phyloP scores from a whole-genome alignment of 2,797 vertebrate genomes.

The Tolypeutes matacus region DNA sequence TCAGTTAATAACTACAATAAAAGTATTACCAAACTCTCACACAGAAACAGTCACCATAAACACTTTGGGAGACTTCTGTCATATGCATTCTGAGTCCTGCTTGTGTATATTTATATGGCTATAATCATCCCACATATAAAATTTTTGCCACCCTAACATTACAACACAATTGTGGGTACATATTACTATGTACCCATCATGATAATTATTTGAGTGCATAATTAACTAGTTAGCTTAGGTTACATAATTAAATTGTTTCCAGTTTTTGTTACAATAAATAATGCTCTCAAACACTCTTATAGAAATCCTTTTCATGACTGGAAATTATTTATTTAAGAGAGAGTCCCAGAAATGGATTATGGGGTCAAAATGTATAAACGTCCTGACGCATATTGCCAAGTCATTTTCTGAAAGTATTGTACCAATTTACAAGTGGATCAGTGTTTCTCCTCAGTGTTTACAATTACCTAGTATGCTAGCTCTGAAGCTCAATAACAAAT shows the following conservation, averaged over 20 bases:
- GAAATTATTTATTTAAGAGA: neutral
- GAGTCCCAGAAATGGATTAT: neutral
- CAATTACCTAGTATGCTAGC: neutral
- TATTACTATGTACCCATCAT: neutral
- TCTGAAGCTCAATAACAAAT: neutral
- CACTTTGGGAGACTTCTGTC: neutral
- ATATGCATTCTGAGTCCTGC: too few relatives aligned
- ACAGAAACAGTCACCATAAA: neutral
- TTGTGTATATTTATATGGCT: neutral
- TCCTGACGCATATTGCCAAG: neutral
- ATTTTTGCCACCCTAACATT: too few relatives aligned
- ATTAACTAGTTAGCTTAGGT: neutral
- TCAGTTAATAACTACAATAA: neutral
- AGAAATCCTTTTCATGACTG: neutral
- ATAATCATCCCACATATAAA: neutral
- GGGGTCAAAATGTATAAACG: neutral
- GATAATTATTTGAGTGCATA: neutral
- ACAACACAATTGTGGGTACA: rapidly evolving
- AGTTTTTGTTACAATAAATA: neutral
- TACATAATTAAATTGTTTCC: neutral
- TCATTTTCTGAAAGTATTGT: neutral
- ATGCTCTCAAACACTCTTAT: neutral
- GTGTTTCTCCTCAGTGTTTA: rapidly evolving
- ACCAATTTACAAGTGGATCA: neutral
- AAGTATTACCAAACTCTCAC: neutral